Evolutionary conservation across 2,888 invertebrate species (phyloP).

Genomic region (Oxytorus armatus): DNA sequence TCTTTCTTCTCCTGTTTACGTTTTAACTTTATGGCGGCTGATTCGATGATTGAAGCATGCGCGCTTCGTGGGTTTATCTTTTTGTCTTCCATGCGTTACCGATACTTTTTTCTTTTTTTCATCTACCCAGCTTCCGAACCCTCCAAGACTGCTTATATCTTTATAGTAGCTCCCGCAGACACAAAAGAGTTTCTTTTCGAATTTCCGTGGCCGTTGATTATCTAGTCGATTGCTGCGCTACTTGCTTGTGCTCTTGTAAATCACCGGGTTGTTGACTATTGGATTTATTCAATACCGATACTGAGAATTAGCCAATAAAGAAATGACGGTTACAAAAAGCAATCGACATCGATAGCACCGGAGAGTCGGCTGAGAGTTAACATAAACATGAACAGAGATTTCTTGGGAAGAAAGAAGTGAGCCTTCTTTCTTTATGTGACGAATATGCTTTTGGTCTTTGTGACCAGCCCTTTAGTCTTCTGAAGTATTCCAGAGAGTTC

Average conservation of each 20-base stretch:
- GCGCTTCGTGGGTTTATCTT: not conserved
- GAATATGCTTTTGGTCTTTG: too few relatives aligned
- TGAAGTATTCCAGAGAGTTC: too few relatives aligned
- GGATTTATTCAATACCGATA: too few relatives aligned
- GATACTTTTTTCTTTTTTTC: not conserved
- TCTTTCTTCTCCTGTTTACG: conserved; percentile 33
- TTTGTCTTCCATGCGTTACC: not conserved
- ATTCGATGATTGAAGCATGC: conserved; percentile 45
- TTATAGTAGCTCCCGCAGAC: conserved; percentile 19
- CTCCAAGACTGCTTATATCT: not conserved
- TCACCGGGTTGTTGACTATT: conserved; percentile 25
- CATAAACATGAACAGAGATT: too few relatives aligned
- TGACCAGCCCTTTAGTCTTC: too few relatives aligned
- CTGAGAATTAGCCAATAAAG: too few relatives aligned
- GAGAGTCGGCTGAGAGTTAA: too few relatives aligned
- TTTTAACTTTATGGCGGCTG: conserved; percentile 47
- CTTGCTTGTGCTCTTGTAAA: conserved; percentile 17
- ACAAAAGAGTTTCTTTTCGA: conserved; percentile 23
- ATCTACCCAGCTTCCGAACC: not conserved
- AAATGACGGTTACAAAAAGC: too few relatives aligned
- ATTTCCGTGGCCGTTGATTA: conserved; percentile 24
- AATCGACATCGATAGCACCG: too few relatives aligned
- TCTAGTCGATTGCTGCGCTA: conserved; percentile 42
- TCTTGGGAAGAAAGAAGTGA: too few relatives aligned
- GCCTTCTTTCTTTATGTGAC: too few relatives aligned